phyloP scores from a whole-genome alignment of 2,113 vertebrate species.

The Hydrochoerus hydrochaeris region DNA sequence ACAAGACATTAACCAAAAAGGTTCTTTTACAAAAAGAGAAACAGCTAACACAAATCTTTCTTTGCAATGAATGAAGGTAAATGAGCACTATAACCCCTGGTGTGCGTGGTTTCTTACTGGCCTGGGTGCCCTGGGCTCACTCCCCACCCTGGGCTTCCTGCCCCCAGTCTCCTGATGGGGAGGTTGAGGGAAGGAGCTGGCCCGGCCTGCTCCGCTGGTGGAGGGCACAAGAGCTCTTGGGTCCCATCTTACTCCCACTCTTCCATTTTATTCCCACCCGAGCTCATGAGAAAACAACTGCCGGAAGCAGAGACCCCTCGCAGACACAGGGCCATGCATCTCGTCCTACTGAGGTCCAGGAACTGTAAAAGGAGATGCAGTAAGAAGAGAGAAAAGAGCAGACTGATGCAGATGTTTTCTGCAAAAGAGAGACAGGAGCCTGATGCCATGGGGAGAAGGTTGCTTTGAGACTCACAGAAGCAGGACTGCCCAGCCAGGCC shows the following conservation, averaged over 20 bases:
- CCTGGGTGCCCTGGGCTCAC: not conserved
- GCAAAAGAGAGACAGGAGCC: not conserved
- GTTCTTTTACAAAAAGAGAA: not conserved
- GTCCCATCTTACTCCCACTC: not conserved
- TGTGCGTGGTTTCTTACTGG: no score
- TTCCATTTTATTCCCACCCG: not conserved
- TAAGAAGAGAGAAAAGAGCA: not conserved
- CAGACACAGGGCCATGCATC: rapidly evolving
- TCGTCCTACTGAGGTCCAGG: rapidly evolving
- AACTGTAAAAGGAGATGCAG: not conserved
- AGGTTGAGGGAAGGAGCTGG: not conserved
- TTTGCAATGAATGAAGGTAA: not conserved
- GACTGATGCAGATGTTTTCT: no score
- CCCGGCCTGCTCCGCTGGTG: not conserved
- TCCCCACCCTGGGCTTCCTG: not conserved
- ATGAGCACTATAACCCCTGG: no score
- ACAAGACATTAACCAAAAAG: not conserved
- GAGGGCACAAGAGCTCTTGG: not conserved
- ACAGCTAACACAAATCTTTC: not conserved
- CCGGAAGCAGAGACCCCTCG: not conserved
- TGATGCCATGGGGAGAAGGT: not conserved
- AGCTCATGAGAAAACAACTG: not conserved
- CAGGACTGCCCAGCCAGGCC: not conserved
- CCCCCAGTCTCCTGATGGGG: not conserved
- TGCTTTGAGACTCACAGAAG: not conserved